Evolutionary conservation across 1,140 invertebrate genomes (phyloP).

Genomic region (Chironomus striatipennis): DNA sequence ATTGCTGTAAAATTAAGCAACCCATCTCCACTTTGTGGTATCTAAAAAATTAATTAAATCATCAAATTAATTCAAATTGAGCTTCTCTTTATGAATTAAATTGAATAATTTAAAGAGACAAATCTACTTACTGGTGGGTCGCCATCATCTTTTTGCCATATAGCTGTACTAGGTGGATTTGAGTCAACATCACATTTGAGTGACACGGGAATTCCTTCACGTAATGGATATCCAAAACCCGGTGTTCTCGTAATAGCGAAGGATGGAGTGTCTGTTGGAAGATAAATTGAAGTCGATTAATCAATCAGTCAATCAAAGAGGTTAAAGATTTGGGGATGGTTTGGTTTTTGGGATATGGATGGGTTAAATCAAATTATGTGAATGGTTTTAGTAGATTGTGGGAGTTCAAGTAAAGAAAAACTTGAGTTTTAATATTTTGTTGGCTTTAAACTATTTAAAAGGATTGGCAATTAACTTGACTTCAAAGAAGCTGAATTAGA

Average conservation of each 20-base stretch:
- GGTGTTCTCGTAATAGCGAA: conserved; percentile 83
- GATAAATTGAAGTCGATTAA: conserved; percentile 28
- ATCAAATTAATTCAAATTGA: not conserved
- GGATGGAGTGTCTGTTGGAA: conserved; percentile 72
- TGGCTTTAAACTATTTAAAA: too few species aligned
- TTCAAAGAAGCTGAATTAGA: too few species aligned
- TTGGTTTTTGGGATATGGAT: too few species aligned
- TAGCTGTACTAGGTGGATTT: conserved; percentile 75
- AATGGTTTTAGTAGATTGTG: too few species aligned
- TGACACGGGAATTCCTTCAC: conserved; percentile 75
- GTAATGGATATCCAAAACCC: conserved; percentile 76
- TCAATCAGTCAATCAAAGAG: not conserved
- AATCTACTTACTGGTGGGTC: conserved; percentile 48
- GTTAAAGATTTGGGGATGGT: too few species aligned
- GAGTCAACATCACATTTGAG: conserved; percentile 85
- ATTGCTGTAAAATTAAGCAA: conserved; percentile 75
- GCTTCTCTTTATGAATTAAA: not conserved
- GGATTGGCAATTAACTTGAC: too few species aligned
- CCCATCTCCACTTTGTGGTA: conserved; percentile 59
- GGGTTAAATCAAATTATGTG: too few species aligned
- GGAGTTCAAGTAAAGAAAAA: too few species aligned
- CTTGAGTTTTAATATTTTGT: too few species aligned
- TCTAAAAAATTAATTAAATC: conserved; percentile 36
- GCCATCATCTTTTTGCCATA: conserved; percentile 66
- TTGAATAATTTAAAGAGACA: too few species aligned